Evolutionary conservation across 2,797 vertebrate genomes (phyloP), one percentile per base, ranked within the genome.

Genomic region (Hydrophis major): DNA sequence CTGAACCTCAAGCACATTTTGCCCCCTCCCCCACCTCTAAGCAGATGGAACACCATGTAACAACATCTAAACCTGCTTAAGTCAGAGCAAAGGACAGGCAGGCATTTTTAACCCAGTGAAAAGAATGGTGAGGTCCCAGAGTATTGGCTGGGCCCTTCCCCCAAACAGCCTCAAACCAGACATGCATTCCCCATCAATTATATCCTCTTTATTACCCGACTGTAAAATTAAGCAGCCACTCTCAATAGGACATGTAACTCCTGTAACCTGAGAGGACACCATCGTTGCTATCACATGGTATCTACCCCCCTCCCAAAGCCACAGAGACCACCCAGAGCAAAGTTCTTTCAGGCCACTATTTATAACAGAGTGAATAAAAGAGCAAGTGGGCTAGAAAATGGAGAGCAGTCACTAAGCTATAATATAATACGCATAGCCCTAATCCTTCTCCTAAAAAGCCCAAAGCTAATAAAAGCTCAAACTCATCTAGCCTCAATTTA

Each of bases 171-270:
- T 55, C 37, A 27, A 50, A 55, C 0, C 59, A 91, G 94, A 94
- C 37, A 42, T 37, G 91, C 2, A 96, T 97, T 97, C 95, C 96
- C 96, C 93, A 86, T 94, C 97, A 96, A 97, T 97, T 94, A 96
- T 25, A 89, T 47, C 78, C 94, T 93, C 96, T 98, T 97, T 98
- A 98, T 97, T 97, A 98, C 97, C 97, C 97, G 97, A 83, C 95
- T 69, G 87, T 95, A 97, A 98, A 96, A 94, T 96, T 96, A 97
- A 95, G 95, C 97, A 98, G 97, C 92, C 78, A 0, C 95, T 92
- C 94, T 96, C 93, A 86, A 93, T 86, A 87, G 94, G 83, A 96
- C 83, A 93, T 0, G 53, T 37, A 95, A 90, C 86, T 95, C 92
- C 92, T 94, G 95, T 95, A 95, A 97, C 94, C 53, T 0, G 93